Base-by-base conservation (phyloP, 2,113 vertebrate species). In the Potamarius usumacintae region DNA sequence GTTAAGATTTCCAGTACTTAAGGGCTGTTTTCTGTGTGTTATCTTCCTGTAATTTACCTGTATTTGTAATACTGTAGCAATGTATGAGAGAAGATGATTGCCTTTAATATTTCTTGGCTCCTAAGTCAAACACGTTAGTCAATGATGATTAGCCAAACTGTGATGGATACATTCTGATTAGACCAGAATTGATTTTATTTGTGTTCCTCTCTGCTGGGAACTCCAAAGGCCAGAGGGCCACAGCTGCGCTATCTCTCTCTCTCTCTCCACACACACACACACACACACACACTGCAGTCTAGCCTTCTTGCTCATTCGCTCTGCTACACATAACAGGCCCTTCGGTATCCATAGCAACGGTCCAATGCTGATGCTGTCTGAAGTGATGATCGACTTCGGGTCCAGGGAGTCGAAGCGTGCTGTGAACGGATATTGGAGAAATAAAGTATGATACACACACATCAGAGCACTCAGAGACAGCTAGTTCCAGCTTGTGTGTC, bases 331-430 rank as follows among this genome's bases (percentile, higher is more conserved):
- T 83, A 60, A 72, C 90, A 86, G 90, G 89, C 88, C 85, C 57
- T 88, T 87, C 87, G 69, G 92, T 95, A 92, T 89, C 93, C 91
- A 95, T 93, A 92, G 94, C 90, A 93, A 94, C 94, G 57, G 82
- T 90, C 89, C 84, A 89, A 93, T 93, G 91, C 91, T 91, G 92
- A 92, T 91, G 88, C 89, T 87, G 88, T 93, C 90, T 89, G 42
- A 85, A 87, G 65, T 57, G 84, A 88, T 67, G 85, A 89, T 82
- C 71, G 86, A 91, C 84, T 91, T 89, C 50, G 77, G 63, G 67
- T 72, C 86, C 81, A 89, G 58, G 88, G 90, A 88, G 67, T 83
- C 80, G 86, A 27, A 81, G 62, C 74, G 12, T 53, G 60, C 84
- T 58, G 52, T 72, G 88, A 86, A 48, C 84, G 67, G 81, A 88